phyloP scores from a whole-genome alignment of 2,113 vertebrate species.

The Acanthisitta chloris region DNA sequence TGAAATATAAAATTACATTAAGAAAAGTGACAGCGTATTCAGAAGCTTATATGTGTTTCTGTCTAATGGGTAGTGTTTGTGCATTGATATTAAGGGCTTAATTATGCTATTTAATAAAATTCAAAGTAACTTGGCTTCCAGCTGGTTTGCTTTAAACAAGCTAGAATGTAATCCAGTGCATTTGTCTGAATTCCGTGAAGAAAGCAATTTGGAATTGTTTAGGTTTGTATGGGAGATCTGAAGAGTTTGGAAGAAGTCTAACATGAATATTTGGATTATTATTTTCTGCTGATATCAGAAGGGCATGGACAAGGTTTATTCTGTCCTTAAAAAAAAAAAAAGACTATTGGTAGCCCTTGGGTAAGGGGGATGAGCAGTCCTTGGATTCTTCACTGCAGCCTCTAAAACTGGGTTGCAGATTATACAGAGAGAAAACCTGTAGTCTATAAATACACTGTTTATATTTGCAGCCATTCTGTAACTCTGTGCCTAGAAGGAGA shows the following conservation, averaged over 20 bases:
- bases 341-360: not conserved
- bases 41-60: not conserved
- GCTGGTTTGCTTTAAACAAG: not conserved
- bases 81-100: not conserved
- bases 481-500: not conserved
- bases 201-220: not conserved
- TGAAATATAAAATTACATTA: not conserved
- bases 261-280: not conserved
- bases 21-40: not conserved
- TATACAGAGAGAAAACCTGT: not conserved
- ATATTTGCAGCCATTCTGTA: not conserved
- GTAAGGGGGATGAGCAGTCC: not conserved
- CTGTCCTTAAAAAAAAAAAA: not conserved
- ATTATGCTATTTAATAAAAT: not conserved
- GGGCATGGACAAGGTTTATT: not conserved
- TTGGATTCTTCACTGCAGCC: not conserved
- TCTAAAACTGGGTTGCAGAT: not conserved
- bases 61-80: not conserved
- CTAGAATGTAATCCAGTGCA: not conserved
- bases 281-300: not conserved
- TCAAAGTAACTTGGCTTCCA: not conserved
- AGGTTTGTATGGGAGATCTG: not conserved
- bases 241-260: not conserved
- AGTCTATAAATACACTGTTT: not conserved
- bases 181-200: not conserved